Evolutionary conservation across 2,797 vertebrate species (phyloP).

Genomic region (Heterohyrax brucei): DNA sequence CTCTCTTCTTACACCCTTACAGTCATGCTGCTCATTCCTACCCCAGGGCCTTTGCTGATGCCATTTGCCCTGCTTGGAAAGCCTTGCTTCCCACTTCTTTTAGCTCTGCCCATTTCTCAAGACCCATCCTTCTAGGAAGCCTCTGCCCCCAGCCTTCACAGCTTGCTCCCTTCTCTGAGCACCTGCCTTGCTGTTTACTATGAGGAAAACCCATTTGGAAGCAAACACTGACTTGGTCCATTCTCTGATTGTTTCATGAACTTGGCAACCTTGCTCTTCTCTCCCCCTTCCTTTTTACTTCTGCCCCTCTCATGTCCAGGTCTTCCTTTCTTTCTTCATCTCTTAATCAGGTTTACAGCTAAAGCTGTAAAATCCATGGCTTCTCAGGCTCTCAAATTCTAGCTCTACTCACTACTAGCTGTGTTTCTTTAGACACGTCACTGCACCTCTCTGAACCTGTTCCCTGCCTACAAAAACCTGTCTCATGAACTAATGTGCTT

Average conservation of each 20-base stretch:
- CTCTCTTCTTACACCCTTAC: background rate
- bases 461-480: conserved; percentile 19
- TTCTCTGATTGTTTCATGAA: background rate
- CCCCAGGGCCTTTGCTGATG: conserved; percentile 68
- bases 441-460: conserved; percentile 32
- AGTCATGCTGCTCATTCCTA: background rate
- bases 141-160: background rate
- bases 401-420: background rate
- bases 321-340: background rate
- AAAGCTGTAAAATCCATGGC: conserved; percentile 21
- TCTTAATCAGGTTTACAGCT: conserved; percentile 59
- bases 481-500: background rate
- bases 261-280: background rate
- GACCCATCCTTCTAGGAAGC: conserved; percentile 30
- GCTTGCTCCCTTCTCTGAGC: conserved; percentile 6
- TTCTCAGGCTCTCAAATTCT: conserved; percentile 36
- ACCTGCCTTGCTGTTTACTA: background rate
- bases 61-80: background rate
- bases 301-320: conserved; percentile 3
- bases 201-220: conserved; percentile 26
- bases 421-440: conserved; percentile 31
- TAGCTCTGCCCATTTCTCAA: conserved; percentile 13
- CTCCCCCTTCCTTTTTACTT: background rate
- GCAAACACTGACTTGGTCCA: background rate
- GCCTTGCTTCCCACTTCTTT: conserved; percentile 2